These are phyloP conservation scores for Pseudococcus viburni DNA, from an alignment of 2,888 invertebrate species.

Conservation along the genomic window DNA sequence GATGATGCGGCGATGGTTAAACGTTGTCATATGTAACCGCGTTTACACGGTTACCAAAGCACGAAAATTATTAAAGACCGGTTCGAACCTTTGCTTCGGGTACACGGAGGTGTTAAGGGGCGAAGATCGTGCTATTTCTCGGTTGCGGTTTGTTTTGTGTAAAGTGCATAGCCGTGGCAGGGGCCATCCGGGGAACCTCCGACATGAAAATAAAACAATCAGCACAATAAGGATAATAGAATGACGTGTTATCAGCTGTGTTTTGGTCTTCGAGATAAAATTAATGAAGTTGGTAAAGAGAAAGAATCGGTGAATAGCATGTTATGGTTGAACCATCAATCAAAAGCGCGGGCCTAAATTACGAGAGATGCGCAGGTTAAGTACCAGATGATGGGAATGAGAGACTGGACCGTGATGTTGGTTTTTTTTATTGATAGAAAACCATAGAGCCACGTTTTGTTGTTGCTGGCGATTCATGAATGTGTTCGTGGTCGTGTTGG, in stretches of 20 bases:
- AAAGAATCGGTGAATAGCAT: conserved; percentile 52
- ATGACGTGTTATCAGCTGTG: conserved; percentile 61
- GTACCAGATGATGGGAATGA: conserved; percentile 60
- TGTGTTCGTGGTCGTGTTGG: conserved; percentile 41
- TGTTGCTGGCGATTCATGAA: conserved; percentile 30
- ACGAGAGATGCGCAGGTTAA: conserved; percentile 58
- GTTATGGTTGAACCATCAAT: conserved; percentile 64
- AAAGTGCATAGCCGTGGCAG: too few relatives aligned
- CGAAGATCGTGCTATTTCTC: conserved; percentile 43
- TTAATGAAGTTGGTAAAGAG: conserved; percentile 40
- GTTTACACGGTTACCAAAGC: conserved; percentile 48
- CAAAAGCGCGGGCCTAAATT: conserved; percentile 54
- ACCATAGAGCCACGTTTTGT: conserved; percentile 41
- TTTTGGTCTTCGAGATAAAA: conserved; percentile 1
- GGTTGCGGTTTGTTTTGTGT: conserved; percentile 32
- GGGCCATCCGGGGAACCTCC: neutral
- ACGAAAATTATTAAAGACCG: conserved; percentile 29
- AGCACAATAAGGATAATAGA: conserved; percentile 58
- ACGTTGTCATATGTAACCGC: conserved; percentile 45
- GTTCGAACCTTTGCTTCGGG: neutral
- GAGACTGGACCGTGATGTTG: conserved; percentile 57
- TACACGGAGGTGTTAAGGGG: neutral
- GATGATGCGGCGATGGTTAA: conserved; percentile 27
- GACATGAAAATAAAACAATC: conserved; percentile 50
- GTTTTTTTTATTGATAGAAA: conserved; percentile 50